Evolutionary conservation across 2,888 invertebrate genomes (phyloP).

Genomic region (Sinodicranocentrus sp.): DNA sequence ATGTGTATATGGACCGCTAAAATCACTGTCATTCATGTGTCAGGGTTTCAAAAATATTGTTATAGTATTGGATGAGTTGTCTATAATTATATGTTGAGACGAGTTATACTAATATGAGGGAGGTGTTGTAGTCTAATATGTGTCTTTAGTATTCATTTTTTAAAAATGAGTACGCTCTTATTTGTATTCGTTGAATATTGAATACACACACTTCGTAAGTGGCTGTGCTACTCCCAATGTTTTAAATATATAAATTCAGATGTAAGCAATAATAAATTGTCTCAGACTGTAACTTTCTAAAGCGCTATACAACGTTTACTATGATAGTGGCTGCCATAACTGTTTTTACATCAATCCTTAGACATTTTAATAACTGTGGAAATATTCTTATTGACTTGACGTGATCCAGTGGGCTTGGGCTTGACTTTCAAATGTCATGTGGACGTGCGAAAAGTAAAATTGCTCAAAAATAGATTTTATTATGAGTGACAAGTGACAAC

Average conservation of each 20-base stretch:
- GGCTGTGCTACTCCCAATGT: slow-evolving; percentile 42
- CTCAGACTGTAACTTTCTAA: not conserved
- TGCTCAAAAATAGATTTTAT: too few species aligned
- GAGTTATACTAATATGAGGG: not conserved
- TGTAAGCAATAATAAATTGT: not conserved
- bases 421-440: too few species aligned
- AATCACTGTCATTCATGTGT: not conserved
- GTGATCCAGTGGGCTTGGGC: too few species aligned
- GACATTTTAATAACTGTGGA: not conserved
- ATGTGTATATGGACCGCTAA: not conserved
- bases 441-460: too few species aligned
- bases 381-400: not conserved
- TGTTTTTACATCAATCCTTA: too few species aligned
- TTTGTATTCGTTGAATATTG: slow-evolving; percentile 39
- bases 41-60: not conserved
- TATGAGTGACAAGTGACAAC: too few species aligned
- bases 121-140: not conserved
- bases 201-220: slow-evolving; percentile 53
- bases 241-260: not conserved
- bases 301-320: too few species aligned
- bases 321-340: too few species aligned
- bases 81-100: not conserved
- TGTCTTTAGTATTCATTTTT: slow-evolving; percentile 16
- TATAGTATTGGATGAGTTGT: not conserved
- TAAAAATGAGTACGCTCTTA: slow-evolving; percentile 31